phyloP scores from a whole-genome alignment of 2,888 invertebrate genomes.

The Zygaena filipendulae region DNA sequence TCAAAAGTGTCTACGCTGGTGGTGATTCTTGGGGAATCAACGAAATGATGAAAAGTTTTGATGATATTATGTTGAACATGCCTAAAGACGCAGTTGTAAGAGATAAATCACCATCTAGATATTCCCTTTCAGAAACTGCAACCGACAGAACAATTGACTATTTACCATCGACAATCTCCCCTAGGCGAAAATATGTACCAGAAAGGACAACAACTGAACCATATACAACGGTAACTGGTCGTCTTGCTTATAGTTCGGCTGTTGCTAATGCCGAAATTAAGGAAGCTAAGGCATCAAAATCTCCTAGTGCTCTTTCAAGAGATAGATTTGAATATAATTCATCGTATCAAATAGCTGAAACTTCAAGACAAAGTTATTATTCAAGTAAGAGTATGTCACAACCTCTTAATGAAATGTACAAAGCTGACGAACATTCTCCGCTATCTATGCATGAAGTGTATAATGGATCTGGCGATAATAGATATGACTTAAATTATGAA shows the following conservation, averaged over 20 bases:
- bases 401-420: slow-evolving; percentile 61
- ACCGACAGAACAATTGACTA: slow-evolving; percentile 75
- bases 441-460: slow-evolving; percentile 73
- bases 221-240: slow-evolving; percentile 72
- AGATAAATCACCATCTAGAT: slow-evolving; percentile 71
- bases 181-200: slow-evolving; percentile 66
- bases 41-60: slow-evolving; percentile 72
- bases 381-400: slow-evolving; percentile 41
- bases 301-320: slow-evolving; percentile 63
- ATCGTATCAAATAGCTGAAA: slow-evolving; percentile 55
- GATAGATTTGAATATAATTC: slow-evolving; percentile 70
- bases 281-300: slow-evolving; percentile 60
- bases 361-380: slow-evolving; percentile 46
- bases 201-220: slow-evolving; percentile 70
- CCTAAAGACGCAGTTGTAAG: slow-evolving; percentile 56
- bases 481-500: slow-evolving; percentile 55
- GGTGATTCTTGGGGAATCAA: slow-evolving; percentile 76
- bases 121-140: slow-evolving; percentile 71
- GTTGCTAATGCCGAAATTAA: slow-evolving; percentile 72
- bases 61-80: slow-evolving; percentile 66
- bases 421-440: slow-evolving; percentile 71
- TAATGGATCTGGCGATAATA: slow-evolving; percentile 60
- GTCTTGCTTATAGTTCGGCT: slow-evolving; percentile 74
- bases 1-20: slow-evolving; percentile 75
- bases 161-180: slow-evolving; percentile 66